Evolutionary conservation across 53 echinoderm and acorn worm genomes (phyloP).

Genomic region (Antedon mediterranea): DNA sequence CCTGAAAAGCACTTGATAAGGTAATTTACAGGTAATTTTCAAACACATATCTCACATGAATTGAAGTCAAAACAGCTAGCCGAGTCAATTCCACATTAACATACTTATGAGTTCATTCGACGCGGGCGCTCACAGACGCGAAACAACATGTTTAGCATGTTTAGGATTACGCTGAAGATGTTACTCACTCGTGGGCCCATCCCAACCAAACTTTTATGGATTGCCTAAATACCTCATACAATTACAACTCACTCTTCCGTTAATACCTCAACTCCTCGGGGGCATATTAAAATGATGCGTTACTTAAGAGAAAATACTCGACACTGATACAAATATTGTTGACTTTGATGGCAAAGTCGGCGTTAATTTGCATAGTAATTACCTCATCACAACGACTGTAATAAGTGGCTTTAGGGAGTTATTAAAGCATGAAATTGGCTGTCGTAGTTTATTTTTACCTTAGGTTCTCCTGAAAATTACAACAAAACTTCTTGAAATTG

Average conservation of each 20-base stretch:
- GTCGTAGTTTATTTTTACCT: background rate
- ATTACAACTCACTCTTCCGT: background rate
- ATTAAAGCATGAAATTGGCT: background rate
- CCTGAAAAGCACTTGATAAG: background rate
- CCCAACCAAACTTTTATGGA: background rate
- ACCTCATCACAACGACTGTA: background rate
- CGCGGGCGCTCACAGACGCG: background rate
- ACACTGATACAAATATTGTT: slow-evolving; percentile 1
- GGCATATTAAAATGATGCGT: background rate
- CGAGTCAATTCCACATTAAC: background rate
- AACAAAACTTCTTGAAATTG: background rate
- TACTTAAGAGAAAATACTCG: background rate
- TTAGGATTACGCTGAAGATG: background rate
- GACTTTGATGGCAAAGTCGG: background rate
- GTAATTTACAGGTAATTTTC: background rate
- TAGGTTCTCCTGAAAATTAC: background rate
- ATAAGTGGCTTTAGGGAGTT: background rate
- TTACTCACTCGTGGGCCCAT: background rate
- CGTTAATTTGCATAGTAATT: background rate
- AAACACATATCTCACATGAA: background rate
- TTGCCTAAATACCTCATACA: background rate
- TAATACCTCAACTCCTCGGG: background rate
- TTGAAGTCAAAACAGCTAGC: background rate
- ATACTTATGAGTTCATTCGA: background rate
- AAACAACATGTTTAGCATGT: background rate